Percentiles rank a stretch among this genome's conserved stretches.
Evolutionary conservation across 2,888 invertebrate species (phyloP).

Genomic region (Hirtodrosophila confusa): DNA sequence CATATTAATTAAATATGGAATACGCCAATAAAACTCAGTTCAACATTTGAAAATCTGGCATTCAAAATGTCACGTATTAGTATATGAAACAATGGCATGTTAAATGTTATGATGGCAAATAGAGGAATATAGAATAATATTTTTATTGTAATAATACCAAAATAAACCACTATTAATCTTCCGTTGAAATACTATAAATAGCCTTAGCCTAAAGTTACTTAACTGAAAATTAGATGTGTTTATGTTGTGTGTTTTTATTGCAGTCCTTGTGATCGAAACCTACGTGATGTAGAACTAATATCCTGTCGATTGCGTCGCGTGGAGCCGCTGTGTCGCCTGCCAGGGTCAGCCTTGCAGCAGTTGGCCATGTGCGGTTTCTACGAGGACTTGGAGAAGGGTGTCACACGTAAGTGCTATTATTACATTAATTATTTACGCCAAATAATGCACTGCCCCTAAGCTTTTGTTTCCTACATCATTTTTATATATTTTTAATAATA

Average conservation of each 20-base stretch:
- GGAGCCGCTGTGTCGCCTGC: constrained; percentile 87
- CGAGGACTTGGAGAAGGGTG: constrained; percentile 91
- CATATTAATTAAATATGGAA: no score
- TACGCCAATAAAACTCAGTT: no score
- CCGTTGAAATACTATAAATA: no score
- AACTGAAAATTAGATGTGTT: background rate
- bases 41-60: no score
- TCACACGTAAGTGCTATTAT: constrained; percentile 87
- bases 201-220: no score
- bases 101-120: no score
- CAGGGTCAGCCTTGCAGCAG: constrained; percentile 89
- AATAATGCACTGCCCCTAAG: background rate
- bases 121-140: no score
- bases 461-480: background rate
- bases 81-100: no score
- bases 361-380: constrained; percentile 90
- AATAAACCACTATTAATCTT: no score
- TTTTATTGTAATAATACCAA: no score
- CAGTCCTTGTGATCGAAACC: constrained; percentile 90
- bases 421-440: constrained; percentile 36
- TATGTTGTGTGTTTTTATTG: constrained; percentile 14
- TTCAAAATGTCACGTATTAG: no score
- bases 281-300: constrained; percentile 90
- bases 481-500: constrained; percentile 7
- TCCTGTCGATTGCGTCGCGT: constrained; percentile 88